phyloP scores from a whole-genome alignment of 2,888 invertebrate species.

The Drosophila macrothrix region DNA sequence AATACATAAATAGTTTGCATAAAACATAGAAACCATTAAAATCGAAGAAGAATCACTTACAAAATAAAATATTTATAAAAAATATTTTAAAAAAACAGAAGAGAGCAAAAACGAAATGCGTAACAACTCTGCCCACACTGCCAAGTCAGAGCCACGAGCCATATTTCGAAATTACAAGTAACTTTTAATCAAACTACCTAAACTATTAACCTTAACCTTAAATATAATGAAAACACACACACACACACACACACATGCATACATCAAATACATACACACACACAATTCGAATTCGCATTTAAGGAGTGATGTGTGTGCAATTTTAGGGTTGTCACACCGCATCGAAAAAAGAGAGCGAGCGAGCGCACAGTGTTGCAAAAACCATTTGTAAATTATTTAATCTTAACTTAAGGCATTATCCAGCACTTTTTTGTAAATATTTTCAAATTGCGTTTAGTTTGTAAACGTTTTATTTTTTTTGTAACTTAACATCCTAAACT shows the following conservation, averaged over 20 bases:
- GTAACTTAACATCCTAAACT: constrained; percentile 56
- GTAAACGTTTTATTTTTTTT: constrained; percentile 59
- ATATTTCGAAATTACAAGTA: constrained; percentile 78
- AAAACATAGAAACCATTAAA: constrained; percentile 44
- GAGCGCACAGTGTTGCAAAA: constrained; percentile 68
- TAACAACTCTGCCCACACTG: constrained; percentile 73
- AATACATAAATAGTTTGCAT: constrained; percentile 47
- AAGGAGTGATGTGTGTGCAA: constrained; percentile 41
- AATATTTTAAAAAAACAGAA: not conserved
- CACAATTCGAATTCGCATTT: constrained; percentile 69
- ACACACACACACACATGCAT: constrained; percentile 33
- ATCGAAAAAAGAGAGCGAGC: constrained; percentile 50
- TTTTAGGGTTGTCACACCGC: constrained; percentile 63
- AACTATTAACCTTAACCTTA: constrained; percentile 79
- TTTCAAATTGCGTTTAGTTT: constrained; percentile 67
- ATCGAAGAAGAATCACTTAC: constrained; percentile 8
- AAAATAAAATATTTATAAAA: not conserved
- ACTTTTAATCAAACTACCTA: constrained; percentile 80
- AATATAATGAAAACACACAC: constrained; percentile 42
- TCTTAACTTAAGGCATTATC: constrained; percentile 70
- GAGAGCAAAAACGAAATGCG: constrained; percentile 39
- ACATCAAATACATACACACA: constrained; percentile 26
- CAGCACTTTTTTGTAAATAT: constrained; percentile 72
- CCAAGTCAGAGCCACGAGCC: constrained; percentile 82
- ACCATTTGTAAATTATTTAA: constrained; percentile 83